Base-by-base conservation (phyloP, 2,888 invertebrate genomes). In the Parochlus steinenii region DNA sequence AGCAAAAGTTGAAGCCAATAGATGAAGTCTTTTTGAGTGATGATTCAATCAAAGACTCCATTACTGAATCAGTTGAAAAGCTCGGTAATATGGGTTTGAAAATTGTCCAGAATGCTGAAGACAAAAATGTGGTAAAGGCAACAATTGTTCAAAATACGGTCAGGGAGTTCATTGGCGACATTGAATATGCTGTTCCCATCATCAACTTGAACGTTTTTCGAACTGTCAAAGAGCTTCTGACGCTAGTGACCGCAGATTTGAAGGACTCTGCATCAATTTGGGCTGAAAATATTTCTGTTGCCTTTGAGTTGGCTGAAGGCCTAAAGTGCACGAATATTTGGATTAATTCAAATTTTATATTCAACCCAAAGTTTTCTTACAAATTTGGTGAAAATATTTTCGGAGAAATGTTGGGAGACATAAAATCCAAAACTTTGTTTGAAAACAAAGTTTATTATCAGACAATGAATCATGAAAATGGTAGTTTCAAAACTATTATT, bases 401-500 rank as follows among this genome's bases (percentile, higher is more conserved):
- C 7, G 24, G 30, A 5, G 23, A 14, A 15, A 7, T n/a, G n/a
- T n/a, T n/a, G 10, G 15, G 7, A 29, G 11, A 17, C 3, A 4
- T n/a, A 10, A 20, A n/a, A 11, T 27, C 34, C 12, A 19, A 19
- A 7, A n/a, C 16, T 17, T n/a, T 16, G 17, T 23, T 36, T 8
- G 3, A 5, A 10, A 25, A 10, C 6, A 23, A 29, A 5, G 17
- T 29, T 15, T 24, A 24, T 3, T 36, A 24, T 18, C 20, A 28
- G 15, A 30, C 36, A 3, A 23, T 12, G 19, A 30, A 30, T 19
- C 36, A 28, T 10, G n/a, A n/a, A n/a, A n/a, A 10, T 23, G 17
- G 17, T 6, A 16, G 22, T 12, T 36, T 36, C 25, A 28, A 36
- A 29, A 36, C 29, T 12, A 24, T 36, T 18, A 24, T 30, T 10